phyloP scores from a whole-genome alignment of 2,797 vertebrate genomes.

The Epinephelus malabaricus region DNA sequence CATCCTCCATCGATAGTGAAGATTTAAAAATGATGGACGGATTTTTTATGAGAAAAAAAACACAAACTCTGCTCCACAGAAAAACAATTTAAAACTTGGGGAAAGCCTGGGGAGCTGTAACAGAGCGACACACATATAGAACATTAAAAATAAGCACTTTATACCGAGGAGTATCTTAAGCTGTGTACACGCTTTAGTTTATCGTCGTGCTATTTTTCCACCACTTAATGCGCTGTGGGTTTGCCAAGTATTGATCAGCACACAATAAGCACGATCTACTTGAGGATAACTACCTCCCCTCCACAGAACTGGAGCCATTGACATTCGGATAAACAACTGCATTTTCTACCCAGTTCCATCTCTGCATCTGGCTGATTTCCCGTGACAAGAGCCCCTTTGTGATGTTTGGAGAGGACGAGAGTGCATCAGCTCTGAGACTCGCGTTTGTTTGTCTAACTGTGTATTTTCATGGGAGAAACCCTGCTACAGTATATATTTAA shows the following conservation, averaged over 20 bases:
- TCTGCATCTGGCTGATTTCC: slow-evolving; percentile 59
- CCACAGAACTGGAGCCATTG: slow-evolving; percentile 43
- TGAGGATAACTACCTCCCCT: slow-evolving; percentile 54
- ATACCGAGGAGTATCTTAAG: not conserved
- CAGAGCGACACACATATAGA: not conserved
- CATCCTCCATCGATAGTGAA: not conserved
- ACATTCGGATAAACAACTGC: slow-evolving; percentile 66
- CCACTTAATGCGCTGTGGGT: slow-evolving; percentile 32
- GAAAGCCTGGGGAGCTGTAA: not conserved
- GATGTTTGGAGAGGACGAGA: slow-evolving; percentile 7
- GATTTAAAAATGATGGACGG: not conserved
- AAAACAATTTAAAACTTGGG: no score
- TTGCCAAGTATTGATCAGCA: slow-evolving; percentile 67
- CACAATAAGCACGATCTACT: slow-evolving; percentile 64
- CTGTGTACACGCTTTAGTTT: slow-evolving; percentile 16
- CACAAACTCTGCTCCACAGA: no score
- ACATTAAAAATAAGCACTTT: not conserved
- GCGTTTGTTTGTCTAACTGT: slow-evolving; percentile 21
- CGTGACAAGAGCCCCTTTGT: slow-evolving; percentile 48
- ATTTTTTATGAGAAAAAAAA: not conserved
- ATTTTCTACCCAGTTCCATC: slow-evolving; percentile 49
- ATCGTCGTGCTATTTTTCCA: slow-evolving; percentile 42
- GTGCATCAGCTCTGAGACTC: not conserved
- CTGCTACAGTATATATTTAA: not conserved
- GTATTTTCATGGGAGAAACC: not conserved